These are phyloP conservation scores for Atrichornis clamosus DNA, from an alignment of 2,113 vertebrate species.

Conservation along the genomic window DNA sequence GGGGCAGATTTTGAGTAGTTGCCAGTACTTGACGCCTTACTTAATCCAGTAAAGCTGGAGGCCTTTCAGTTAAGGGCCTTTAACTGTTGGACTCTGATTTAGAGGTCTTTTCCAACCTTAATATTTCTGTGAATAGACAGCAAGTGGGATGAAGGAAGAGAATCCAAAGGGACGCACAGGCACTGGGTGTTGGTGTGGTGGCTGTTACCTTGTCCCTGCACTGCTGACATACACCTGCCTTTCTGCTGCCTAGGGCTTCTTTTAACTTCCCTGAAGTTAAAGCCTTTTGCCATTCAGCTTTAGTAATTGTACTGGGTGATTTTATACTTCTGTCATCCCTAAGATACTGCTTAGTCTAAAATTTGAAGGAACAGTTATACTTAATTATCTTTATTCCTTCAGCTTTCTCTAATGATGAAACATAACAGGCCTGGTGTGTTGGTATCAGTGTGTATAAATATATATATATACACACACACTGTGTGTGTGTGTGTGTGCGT, in stretches of 20 bases:
- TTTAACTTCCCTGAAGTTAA: background rate
- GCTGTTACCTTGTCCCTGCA: background rate
- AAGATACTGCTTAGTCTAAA: background rate
- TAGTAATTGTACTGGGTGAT: background rate
- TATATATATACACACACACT: fast-evolving
- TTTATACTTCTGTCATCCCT: background rate
- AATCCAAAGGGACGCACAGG: too few species aligned
- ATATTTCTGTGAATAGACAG: background rate
- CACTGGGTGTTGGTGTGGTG: fast-evolving
- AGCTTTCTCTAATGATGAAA: background rate
- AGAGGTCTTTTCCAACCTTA: background rate
- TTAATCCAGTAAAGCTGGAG: background rate
- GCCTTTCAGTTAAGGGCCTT: background rate
- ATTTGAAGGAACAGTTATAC: background rate
- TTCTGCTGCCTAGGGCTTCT: background rate
- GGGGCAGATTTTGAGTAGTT: background rate
- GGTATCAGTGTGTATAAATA: fast-evolving
- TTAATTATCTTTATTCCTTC: background rate
- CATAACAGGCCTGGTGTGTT: background rate
- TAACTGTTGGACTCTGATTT: background rate
- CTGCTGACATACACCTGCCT: background rate
- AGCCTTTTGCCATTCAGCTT: background rate
- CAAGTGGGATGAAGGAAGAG: background rate
- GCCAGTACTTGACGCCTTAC: background rate
- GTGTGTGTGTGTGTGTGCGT: too few species aligned